phyloP scores from a whole-genome alignment of 2,888 invertebrate genomes.

The Tigriopus californicus region DNA sequence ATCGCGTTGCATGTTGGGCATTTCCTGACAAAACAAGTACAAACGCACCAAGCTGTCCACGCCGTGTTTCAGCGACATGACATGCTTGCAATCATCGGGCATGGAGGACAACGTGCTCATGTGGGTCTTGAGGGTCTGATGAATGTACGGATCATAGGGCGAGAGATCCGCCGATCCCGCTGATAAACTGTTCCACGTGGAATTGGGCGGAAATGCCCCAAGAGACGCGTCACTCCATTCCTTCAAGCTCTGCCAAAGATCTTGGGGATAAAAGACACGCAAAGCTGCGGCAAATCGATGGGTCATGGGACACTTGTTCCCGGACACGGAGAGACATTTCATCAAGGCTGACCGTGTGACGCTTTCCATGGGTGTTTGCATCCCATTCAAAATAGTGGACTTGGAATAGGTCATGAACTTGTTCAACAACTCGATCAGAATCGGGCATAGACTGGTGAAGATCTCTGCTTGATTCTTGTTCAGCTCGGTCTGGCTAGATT shows the following conservation, averaged over 20 bases:
- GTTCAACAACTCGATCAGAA: neutral
- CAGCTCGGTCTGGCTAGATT: neutral
- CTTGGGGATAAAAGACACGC: neutral
- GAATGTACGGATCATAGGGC: too few species aligned
- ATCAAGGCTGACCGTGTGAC: neutral
- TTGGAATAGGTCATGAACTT: neutral
- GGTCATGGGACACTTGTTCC: neutral
- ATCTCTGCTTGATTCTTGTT: neutral
- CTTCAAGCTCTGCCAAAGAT: neutral
- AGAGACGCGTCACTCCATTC: neutral
- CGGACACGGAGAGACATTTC: neutral
- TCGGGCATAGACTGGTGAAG: too few species aligned
- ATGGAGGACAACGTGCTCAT: neutral
- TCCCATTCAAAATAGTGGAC: neutral
- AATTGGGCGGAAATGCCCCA: neutral
- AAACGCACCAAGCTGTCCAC: constrained; percentile 24
- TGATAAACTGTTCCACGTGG: too few species aligned
- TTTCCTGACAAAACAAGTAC: constrained; percentile 20
- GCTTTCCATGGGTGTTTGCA: neutral
- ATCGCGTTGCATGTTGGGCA: constrained; percentile 35
- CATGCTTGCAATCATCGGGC: neutral
- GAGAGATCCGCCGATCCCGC: too few species aligned
- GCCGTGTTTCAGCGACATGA: neutral
- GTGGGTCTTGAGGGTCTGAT: neutral
- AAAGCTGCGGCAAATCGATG: neutral